Evolutionary conservation across 1,140 invertebrate species (phyloP).

Genomic region (Chlorops oryzae): DNA sequence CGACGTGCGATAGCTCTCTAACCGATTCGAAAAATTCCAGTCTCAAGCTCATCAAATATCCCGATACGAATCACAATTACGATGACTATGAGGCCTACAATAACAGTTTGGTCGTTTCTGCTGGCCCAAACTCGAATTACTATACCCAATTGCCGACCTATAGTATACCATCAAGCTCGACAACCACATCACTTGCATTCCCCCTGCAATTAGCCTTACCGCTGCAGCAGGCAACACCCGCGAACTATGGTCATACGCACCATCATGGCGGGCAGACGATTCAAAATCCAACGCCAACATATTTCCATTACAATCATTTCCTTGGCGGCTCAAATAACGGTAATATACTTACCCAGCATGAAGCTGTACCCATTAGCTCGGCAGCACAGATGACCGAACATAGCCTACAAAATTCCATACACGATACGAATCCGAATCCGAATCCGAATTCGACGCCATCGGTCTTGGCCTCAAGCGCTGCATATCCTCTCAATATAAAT

Average conservation of each 20-base stretch:
- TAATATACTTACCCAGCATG: too few species aligned
- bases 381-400: too few species aligned
- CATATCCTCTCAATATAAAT: slow-evolving; percentile 15
- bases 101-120: slow-evolving; percentile 47
- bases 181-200: slow-evolving; percentile 27
- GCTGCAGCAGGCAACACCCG: slow-evolving; percentile 27
- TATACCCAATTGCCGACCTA: slow-evolving; percentile 39
- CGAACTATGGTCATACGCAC: not conserved
- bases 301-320: slow-evolving; percentile 39
- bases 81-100: slow-evolving; percentile 55
- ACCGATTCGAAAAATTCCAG: not conserved
- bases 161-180: slow-evolving; percentile 11
- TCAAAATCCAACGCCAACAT: slow-evolving; percentile 15
- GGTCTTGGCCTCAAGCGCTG: not conserved
- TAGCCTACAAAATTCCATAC: too few species aligned
- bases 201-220: slow-evolving; percentile 38
- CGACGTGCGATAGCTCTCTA: slow-evolving; percentile 17
- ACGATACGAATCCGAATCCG: too few species aligned
- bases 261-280: not conserved
- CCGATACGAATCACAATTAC: slow-evolving; percentile 48
- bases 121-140: slow-evolving; percentile 24
- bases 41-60: slow-evolving; percentile 53
- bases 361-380: not conserved
- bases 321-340: slow-evolving; percentile 2
- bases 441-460: slow-evolving; percentile 6